phyloP scores from a whole-genome alignment of 2,113 vertebrate species.

The Craseonycteris thonglongyai region DNA sequence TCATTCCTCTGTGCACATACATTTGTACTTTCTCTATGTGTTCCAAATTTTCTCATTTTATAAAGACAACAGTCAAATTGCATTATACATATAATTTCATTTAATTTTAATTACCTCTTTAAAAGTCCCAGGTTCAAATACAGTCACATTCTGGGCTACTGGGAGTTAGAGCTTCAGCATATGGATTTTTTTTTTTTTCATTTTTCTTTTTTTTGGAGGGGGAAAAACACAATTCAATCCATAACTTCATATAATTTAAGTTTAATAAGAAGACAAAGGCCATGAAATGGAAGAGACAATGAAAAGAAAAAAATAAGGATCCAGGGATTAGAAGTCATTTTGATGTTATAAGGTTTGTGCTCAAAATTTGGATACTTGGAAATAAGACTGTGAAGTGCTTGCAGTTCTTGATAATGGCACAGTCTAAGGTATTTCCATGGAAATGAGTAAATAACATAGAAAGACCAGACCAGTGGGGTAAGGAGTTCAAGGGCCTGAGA shows the following conservation, averaged over 20 bases:
- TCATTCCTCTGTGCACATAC: too few species aligned
- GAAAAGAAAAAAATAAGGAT: neutral
- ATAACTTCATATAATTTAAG: neutral
- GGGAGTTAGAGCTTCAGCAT: neutral
- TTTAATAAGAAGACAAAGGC: neutral
- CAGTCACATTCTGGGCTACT: neutral
- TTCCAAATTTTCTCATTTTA: neutral
- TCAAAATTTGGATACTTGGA: neutral
- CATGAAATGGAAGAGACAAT: neutral
- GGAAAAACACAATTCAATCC: neutral
- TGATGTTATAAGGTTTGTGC: neutral
- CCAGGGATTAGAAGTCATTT: neutral
- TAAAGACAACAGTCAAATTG: neutral
- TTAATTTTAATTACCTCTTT: neutral
- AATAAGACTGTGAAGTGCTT: neutral
- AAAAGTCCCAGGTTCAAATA: neutral
- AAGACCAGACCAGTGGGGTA: neutral
- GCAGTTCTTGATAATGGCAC: neutral
- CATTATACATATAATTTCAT: neutral
- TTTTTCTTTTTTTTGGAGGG: too few species aligned
- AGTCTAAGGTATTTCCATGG: neutral
- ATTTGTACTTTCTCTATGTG: neutral
- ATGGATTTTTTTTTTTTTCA: too few species aligned
- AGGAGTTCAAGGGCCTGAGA: neutral
- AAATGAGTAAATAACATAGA: neutral